These are phyloP conservation scores for Stigmatopora nigra DNA, from an alignment of 2,113 vertebrate species.

Conservation along the genomic window DNA sequence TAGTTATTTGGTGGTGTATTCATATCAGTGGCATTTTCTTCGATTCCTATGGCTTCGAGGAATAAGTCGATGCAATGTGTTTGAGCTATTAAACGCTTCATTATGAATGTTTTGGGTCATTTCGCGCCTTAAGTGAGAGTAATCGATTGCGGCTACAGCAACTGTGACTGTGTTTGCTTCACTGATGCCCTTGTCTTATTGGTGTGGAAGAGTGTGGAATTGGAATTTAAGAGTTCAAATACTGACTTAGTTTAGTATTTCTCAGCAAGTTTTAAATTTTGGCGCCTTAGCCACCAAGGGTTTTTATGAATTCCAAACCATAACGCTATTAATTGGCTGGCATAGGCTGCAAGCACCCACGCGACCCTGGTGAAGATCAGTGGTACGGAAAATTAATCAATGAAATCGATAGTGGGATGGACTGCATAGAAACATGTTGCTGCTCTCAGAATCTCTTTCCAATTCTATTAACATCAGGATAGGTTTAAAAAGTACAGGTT, in stretches of 20 bases:
- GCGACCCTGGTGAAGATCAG: too few relatives aligned
- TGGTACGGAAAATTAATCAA: too few relatives aligned
- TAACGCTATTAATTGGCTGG: not conserved
- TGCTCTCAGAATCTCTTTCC: too few relatives aligned
- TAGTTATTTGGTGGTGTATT: not conserved
- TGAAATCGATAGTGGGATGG: too few relatives aligned
- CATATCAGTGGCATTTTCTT: not conserved
- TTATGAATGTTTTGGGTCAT: constrained; percentile 8
- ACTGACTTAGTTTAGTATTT: not conserved
- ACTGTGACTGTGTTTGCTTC: constrained; percentile 27
- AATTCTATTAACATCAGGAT: too few relatives aligned
- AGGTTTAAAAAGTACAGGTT: too few relatives aligned
- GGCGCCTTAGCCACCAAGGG: not conserved
- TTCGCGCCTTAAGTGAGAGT: constrained; percentile 8
- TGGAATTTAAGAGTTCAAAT: constrained; percentile 7
- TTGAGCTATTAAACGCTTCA: not conserved
- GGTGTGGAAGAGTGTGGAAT: constrained; percentile 21
- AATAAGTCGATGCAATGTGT: not conserved
- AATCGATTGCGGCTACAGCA: constrained; percentile 19
- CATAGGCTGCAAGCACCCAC: not conserved
- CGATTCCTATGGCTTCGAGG: not conserved
- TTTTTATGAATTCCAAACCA: not conserved
- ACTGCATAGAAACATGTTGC: too few relatives aligned
- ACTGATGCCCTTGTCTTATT: constrained; percentile 11
- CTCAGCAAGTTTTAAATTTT: not conserved